Percentiles rank a stretch among this genome's conserved stretches.
Conservation (phyloP, 2,113 vertebrate genomes). For the Xiphophorus hellerii region DNA sequence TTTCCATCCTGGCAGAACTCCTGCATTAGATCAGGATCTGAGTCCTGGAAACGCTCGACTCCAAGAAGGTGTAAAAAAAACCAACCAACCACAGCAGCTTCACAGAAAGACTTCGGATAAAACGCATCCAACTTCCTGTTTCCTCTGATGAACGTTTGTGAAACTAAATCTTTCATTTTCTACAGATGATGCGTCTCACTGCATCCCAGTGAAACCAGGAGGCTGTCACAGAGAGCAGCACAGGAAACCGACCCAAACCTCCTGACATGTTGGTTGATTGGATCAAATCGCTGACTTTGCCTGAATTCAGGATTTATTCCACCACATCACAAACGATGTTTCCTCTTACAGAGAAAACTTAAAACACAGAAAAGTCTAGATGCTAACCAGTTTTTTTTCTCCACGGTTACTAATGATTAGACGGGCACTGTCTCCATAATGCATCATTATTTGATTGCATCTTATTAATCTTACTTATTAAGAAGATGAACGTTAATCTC, state of each 20-base stretch:
- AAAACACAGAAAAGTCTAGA: too few relatives aligned
- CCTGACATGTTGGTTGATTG: too few relatives aligned
- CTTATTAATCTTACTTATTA: too few relatives aligned
- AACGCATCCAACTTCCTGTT: slow-evolving; percentile 35
- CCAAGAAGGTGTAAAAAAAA: slow-evolving; percentile 14
- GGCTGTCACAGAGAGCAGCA: slow-evolving; percentile 20
- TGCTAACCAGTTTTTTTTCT: too few relatives aligned
- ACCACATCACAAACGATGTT: too few relatives aligned
- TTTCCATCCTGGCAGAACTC: slow-evolving; percentile 62
- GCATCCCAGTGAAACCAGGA: slow-evolving; percentile 22
- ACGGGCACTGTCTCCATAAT: not conserved
- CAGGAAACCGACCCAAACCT: too few relatives aligned
- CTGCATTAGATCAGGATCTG: slow-evolving; percentile 69
- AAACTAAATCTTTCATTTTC: slow-evolving; percentile 58
- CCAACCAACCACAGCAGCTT: slow-evolving; percentile 12
- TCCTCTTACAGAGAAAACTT: too few relatives aligned
- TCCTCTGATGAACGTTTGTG: slow-evolving; percentile 62
- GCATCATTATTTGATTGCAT: too few relatives aligned
- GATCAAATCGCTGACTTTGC: too few relatives aligned
- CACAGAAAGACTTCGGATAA: slow-evolving; percentile 22
- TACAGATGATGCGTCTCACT: slow-evolving; percentile 47
- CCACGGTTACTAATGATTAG: too few relatives aligned
- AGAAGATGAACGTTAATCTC: too few relatives aligned
- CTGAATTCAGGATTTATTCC: too few relatives aligned
- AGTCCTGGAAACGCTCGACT: slow-evolving; percentile 52